Evolutionary conservation across 1,140 invertebrate genomes (phyloP), one percentile per base, ranked within the genome.

Genomic region (Lepeophtheirus salmonis): DNA sequence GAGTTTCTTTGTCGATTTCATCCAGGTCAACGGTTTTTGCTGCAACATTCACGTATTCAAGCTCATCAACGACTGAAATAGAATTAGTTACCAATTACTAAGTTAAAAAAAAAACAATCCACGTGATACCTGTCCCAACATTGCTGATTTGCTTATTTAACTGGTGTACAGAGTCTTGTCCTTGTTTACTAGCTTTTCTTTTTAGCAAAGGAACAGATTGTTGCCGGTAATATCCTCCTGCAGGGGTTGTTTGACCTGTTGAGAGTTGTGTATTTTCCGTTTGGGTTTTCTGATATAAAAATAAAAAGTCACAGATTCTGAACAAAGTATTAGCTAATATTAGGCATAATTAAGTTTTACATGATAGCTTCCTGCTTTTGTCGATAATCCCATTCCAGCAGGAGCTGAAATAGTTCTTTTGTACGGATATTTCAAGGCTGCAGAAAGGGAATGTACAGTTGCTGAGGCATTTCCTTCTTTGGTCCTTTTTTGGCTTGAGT

Each of bases 1-100:
- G 87, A 0, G 94, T 95, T 73, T 97, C 90, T 67, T 85, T 81
- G 69, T 98, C 94, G 17, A 86, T 79, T 69, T 96, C 91, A 70
- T 96, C 90, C 57, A 90, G 73, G 67, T 97, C 92, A 56, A 95
- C 82, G 2, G 91, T 83, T 70, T 61, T 61, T 16, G 50, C 73
- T 65, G 67, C 80, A 3, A 61, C 21, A 23, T 61, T 57, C 14
- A 57, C 25, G n/a, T 57, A 57, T 25, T 57, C 55, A 12, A 3
- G 14, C 21, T 57, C 55, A 14, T 57, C 55, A 16, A 3, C 20
- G 23, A 57, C 26, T 41, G 6, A 41, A 41, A 41, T 10, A 41
- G n/a, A n/a, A 41, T 10, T 41, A n/a, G 6, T 41, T 41, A 41
- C 6, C 6, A 10, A 41, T 41, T n/a, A n/a, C n/a, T n/a, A n/a